A percentile compares a stretch with the other conserved stretches of the same genome.
Evolutionary conservation across 2,113 vertebrate genomes (phyloP).

Genomic region (Mustelus asterias): DNA sequence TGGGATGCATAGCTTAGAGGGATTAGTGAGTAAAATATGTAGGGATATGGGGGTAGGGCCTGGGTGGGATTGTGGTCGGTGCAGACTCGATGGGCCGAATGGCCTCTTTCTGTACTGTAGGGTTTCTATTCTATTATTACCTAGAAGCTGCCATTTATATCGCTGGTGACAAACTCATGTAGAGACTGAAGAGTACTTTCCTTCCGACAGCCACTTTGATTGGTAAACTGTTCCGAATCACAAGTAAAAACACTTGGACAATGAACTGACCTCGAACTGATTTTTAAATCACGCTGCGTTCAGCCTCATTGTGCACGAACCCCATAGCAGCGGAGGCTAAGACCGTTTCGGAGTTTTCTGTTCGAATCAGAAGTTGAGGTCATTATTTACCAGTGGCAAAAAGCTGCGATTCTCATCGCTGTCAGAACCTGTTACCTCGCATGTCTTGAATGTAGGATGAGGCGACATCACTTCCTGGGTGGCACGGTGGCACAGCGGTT

Average conservation of each 20-base stretch:
- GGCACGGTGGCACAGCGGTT: too few species aligned
- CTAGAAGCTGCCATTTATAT: neutral
- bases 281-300: neutral
- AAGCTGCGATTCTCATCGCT: neutral
- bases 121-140: too few species aligned
- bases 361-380: neutral
- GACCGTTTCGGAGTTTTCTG: neutral
- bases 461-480: too few species aligned
- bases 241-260: neutral
- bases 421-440: neutral
- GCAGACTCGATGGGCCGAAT: too few species aligned
- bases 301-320: neutral
- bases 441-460: too few species aligned
- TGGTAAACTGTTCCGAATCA: neutral
- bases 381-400: neutral
- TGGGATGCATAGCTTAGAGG: too few species aligned
- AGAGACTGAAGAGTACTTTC: neutral
- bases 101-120: too few species aligned
- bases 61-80: too few species aligned
- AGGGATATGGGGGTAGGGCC: too few species aligned
- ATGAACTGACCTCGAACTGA: neutral
- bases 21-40: too few species aligned
- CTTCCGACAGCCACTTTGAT: neutral
- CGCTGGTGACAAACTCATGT: neutral
- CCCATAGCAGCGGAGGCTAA: neutral